phyloP scores from a whole-genome alignment of 2,888 invertebrate species.

The Agonopterix alstromeriana region DNA sequence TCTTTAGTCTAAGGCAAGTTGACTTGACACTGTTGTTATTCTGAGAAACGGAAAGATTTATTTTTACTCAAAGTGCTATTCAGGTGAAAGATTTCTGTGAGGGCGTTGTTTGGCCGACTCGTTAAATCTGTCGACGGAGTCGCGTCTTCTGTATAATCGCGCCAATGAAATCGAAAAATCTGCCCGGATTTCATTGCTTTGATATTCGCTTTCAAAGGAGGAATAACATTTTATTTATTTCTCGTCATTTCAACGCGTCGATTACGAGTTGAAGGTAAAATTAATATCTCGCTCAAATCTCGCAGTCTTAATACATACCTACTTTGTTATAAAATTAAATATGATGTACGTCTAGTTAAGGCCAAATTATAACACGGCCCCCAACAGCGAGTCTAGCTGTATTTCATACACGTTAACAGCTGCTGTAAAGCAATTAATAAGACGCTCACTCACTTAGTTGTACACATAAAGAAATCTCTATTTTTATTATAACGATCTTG shows the following conservation, averaged over 20 bases:
- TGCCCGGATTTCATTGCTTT: constrained; percentile 52
- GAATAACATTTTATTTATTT: constrained; percentile 54
- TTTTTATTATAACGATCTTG: constrained; percentile 62
- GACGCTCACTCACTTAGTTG: constrained; percentile 57
- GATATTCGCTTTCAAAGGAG: constrained; percentile 62
- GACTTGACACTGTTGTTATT: constrained; percentile 73
- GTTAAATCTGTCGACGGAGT: constrained; percentile 63
- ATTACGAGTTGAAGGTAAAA: not conserved
- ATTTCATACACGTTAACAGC: constrained; percentile 47
- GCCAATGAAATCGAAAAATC: constrained; percentile 67
- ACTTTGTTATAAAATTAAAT: not conserved
- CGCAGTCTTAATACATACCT: too few relatives aligned
- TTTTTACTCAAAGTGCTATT: constrained; percentile 73
- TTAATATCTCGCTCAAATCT: not conserved
- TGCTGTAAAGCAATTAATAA: constrained; percentile 56
- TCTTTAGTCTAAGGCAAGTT: constrained; percentile 66
- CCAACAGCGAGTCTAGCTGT: constrained; percentile 40
- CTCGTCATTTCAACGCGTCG: constrained; percentile 1
- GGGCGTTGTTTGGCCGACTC: constrained; percentile 57
- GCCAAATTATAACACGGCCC: constrained; percentile 31
- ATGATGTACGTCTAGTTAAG: constrained; percentile 12
- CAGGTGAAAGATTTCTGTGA: constrained; percentile 73
- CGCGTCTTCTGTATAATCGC: constrained; percentile 68
- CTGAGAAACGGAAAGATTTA: constrained; percentile 69
- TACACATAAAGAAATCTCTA: constrained; percentile 67